phyloP scores from a whole-genome alignment of 2,113 vertebrate species.

The Mugil cephalus region DNA sequence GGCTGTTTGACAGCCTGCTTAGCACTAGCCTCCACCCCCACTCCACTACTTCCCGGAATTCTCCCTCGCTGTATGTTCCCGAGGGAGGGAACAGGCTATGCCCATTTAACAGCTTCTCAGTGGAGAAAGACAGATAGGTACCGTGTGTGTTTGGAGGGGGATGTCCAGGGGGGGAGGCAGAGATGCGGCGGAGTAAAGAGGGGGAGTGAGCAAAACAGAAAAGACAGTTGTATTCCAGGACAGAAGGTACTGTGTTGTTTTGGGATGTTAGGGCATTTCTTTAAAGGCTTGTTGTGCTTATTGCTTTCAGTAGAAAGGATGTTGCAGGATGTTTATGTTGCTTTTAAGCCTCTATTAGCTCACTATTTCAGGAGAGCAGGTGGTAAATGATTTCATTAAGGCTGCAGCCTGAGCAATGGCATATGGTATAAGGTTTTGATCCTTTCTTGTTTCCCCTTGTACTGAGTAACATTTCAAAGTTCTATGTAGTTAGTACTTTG shows the following conservation, averaged over 20 bases:
- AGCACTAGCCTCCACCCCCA: slow-evolving; percentile 41
- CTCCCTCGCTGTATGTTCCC: slow-evolving; percentile 37
- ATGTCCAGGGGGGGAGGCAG: neutral
- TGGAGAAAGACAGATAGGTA: slow-evolving; percentile 30
- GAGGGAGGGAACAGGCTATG: slow-evolving; percentile 36
- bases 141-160: slow-evolving; percentile 16
- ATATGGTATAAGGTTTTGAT: no score
- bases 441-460: no score
- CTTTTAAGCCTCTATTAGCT: neutral
- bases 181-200: slow-evolving; percentile 4
- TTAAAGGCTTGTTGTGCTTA: no score
- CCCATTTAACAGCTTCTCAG: slow-evolving; percentile 62
- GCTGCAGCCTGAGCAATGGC: no score
- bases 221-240: neutral
- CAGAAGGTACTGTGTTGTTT: neutral
- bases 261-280: neutral
- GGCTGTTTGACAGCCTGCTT: slow-evolving; percentile 44
- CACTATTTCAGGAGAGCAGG: neutral
- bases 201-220: slow-evolving; percentile 9
- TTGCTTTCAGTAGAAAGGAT: neutral
- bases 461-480: no score
- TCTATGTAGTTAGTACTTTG: no score
- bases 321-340: neutral
- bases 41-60: slow-evolving; percentile 27
- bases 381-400: no score